Evolutionary conservation across 2,888 invertebrate species (phyloP).

Genomic region (Meloe dianella): DNA sequence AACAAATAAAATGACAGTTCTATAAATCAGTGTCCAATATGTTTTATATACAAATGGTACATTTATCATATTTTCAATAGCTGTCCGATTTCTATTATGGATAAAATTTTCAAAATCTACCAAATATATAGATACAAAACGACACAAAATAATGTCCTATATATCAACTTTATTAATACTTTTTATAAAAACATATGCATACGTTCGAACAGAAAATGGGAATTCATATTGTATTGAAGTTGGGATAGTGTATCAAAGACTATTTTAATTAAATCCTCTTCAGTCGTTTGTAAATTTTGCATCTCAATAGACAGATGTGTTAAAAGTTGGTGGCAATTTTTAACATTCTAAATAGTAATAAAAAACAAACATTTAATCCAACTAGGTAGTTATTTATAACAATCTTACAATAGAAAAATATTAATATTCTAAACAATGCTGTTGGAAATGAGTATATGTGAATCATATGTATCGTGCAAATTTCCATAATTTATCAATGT

Average conservation of each 20-base stretch:
- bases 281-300: neutral
- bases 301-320: conserved; percentile 1
- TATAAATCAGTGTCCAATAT: conserved; percentile 7
- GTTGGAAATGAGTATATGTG: neutral
- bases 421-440: neutral
- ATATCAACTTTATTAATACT: neutral
- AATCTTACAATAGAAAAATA: neutral
- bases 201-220: neutral
- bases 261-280: conserved; percentile 7
- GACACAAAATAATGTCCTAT: neutral
- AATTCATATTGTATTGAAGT: neutral
- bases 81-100: conserved; percentile 10
- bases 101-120: conserved; percentile 1
- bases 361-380: neutral
- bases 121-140: neutral
- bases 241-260: conserved; percentile 1
- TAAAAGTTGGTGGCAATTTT: neutral
- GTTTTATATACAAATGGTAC: neutral
- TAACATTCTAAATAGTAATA: neutral
- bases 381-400: neutral
- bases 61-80: conserved; percentile 2
- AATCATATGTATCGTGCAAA: neutral
- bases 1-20: neutral
- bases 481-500: neutral
- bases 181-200: neutral